Evolutionary conservation across 2,113 vertebrate species (phyloP).

Genomic region (Zosterops borbonicus): DNA sequence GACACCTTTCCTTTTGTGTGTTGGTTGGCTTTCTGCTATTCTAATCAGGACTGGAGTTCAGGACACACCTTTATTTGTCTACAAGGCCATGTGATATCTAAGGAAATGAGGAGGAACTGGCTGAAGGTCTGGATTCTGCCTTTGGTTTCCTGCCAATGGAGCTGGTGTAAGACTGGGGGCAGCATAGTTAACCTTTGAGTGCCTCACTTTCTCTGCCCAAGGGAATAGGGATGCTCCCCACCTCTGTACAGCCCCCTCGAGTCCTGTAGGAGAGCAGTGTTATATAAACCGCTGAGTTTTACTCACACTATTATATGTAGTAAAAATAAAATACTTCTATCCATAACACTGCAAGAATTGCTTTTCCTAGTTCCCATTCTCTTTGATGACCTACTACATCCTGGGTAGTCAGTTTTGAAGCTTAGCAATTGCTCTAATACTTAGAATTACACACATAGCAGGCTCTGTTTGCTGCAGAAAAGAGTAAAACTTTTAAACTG

Average conservation of each 20-base stretch:
- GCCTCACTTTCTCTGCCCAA: neutral
- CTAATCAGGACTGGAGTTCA: neutral
- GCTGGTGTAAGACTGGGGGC: neutral
- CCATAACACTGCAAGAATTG: slow-evolving; percentile 27
- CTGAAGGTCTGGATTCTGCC: neutral
- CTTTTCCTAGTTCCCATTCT: slow-evolving; percentile 40
- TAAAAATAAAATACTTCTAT: neutral
- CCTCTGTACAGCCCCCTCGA: neutral
- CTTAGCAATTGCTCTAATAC: slow-evolving; percentile 6
- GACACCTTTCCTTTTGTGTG: neutral
- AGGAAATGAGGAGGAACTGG: neutral
- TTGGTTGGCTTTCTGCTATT: neutral
- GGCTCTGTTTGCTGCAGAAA: slow-evolving; percentile 82
- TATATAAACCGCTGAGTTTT: neutral
- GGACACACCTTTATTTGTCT: neutral
- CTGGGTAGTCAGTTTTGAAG: slow-evolving; percentile 54
- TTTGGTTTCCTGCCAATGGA: neutral
- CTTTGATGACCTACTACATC: neutral
- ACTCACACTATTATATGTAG: neutral
- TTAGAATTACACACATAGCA: slow-evolving; percentile 47
- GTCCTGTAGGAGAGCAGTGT: neutral
- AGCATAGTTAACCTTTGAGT: neutral
- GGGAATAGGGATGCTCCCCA: neutral
- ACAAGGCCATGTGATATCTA: neutral
- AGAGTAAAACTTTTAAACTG: slow-evolving; percentile 85